Conservation (phyloP, 2,888 invertebrate species). For the Microchrysa polita region DNA sequence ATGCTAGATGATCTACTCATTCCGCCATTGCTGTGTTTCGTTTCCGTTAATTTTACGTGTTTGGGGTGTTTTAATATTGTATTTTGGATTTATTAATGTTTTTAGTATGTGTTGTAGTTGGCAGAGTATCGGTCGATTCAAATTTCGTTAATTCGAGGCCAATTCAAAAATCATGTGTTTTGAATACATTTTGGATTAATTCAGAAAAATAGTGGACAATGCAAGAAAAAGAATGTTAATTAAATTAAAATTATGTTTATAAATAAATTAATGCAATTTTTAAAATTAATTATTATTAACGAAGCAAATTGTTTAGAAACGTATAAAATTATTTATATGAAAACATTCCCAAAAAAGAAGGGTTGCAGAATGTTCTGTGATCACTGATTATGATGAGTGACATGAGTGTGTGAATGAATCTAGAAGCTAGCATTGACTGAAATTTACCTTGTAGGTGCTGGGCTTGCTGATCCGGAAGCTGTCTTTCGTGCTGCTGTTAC, state of each 20-base stretch:
- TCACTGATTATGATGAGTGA: conserved; percentile 21
- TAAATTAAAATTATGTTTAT: conserved; percentile 47
- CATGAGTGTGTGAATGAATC: conserved; percentile 7
- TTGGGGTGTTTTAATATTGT: conserved; percentile 50
- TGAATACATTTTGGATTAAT: conserved; percentile 41
- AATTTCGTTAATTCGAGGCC: too few relatives aligned
- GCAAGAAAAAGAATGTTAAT: conserved; percentile 49
- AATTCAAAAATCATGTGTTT: conserved; percentile 19
- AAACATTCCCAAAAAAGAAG: conserved; percentile 27
- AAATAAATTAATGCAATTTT: conserved; percentile 34
- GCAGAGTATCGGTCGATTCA: too few relatives aligned
- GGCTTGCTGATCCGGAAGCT: conserved; percentile 80
- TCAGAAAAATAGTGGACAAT: conserved; percentile 45
- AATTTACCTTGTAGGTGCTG: conserved; percentile 78
- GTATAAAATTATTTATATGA: conserved; percentile 1
- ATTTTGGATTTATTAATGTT: conserved; percentile 42
- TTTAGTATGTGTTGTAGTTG: conserved; percentile 46
- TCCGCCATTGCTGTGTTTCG: conserved; percentile 70
- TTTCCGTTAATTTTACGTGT: conserved; percentile 52
- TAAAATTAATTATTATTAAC: conserved; percentile 38
- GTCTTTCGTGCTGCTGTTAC: conserved; percentile 70
- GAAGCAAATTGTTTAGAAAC: conserved; percentile 15
- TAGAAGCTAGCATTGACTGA: not conserved
- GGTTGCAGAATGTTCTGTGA: conserved; percentile 17
- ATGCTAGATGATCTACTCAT: conserved; percentile 92